These are phyloP conservation scores for Macquaria ambigua DNA, from an alignment of 2,113 vertebrate species.

Conservation along the genomic window DNA sequence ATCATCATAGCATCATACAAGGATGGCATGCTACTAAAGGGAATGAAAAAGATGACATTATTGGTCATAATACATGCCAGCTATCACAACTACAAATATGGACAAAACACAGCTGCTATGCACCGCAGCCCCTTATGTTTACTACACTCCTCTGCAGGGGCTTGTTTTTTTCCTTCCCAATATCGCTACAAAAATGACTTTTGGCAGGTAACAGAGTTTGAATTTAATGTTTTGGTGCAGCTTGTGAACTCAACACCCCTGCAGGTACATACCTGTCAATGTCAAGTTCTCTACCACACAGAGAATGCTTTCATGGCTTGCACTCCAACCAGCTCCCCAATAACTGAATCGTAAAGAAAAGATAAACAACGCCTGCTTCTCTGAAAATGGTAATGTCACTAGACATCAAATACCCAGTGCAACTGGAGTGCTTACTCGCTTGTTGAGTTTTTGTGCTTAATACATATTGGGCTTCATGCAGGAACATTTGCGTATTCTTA, in stretches of 20 bases:
- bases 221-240: constrained; percentile 57
- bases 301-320: constrained; percentile 23
- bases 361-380: constrained; percentile 47
- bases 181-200: constrained; percentile 49
- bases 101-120: constrained; percentile 14
- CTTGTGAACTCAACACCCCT: constrained; percentile 49
- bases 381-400: constrained; percentile 42
- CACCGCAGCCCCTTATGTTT: constrained; percentile 15
- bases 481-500: background rate
- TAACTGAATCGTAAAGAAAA: constrained; percentile 36
- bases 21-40: background rate
- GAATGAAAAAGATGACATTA: background rate
- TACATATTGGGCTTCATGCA: background rate
- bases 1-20: background rate
- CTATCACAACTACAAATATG: background rate
- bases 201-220: constrained; percentile 57
- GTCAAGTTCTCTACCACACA: constrained; percentile 29
- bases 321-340: constrained; percentile 15
- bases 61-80: background rate
- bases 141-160: constrained; percentile 17
- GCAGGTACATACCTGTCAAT: constrained; percentile 59
- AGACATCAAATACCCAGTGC: constrained; percentile 32
- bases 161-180: background rate
- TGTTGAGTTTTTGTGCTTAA: background rate
- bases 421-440: background rate